Conservation (phyloP, 2,113 vertebrate genomes). For the Xiphophorus couchianus region DNA sequence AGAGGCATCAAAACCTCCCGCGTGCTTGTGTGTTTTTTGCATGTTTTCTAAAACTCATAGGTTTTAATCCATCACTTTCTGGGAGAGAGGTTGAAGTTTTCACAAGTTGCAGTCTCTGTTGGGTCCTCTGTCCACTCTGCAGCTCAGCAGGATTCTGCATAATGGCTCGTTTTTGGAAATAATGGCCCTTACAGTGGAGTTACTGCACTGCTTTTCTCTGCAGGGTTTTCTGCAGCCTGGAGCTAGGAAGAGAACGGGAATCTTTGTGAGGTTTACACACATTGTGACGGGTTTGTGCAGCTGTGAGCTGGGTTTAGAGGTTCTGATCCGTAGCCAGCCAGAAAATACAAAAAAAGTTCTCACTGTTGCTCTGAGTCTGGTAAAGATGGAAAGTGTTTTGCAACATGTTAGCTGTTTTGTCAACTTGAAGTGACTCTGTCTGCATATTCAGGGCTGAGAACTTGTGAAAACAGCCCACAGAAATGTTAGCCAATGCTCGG, state of each 20-base stretch:
- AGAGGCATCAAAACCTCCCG: neutral
- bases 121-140: conserved; percentile 3
- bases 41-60: conserved; percentile 4
- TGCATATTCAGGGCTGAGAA: neutral
- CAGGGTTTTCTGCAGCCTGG: neutral
- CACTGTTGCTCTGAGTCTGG: neutral
- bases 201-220: conserved; percentile 6
- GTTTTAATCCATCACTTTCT: conserved; percentile 12
- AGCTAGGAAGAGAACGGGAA: neutral
- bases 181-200: conserved; percentile 29
- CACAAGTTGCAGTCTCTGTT: conserved; percentile 5
- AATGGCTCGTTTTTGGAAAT: conserved; percentile 52
- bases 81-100: neutral
- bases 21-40: neutral
- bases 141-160: conserved; percentile 38
- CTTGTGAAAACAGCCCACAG: neutral
- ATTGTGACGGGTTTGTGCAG: neutral
- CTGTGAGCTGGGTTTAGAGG: neutral
- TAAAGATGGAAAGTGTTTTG: neutral
- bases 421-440: neutral
- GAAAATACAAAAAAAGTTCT: neutral
- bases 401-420: too few species aligned
- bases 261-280: neutral
- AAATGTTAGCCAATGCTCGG: neutral
- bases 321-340: neutral